Evolutionary conservation across 2,888 invertebrate genomes (phyloP), one percentile per base, ranked within the genome.

Genomic region (Amphipyra berbera): DNA sequence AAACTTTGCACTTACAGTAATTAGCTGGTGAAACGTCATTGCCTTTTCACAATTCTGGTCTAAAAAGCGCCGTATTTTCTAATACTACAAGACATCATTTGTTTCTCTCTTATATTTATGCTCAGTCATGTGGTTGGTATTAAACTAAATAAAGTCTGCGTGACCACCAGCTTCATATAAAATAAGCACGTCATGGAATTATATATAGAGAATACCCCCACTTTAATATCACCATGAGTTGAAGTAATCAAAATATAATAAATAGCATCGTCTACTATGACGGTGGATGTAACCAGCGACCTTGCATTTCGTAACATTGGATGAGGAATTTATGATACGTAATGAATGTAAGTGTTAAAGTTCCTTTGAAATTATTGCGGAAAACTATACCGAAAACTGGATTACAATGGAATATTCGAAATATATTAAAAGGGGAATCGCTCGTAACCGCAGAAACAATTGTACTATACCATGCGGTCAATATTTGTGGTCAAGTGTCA

Each of bases 91-190:
- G 15, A n/a, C 12, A 10, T 48, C 12, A 46, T 44, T 40, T 49
- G 38, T 57, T 59, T 54, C 56, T 52, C 42, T 55, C 9, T 0
- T 15, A 37, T 52, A 21, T 9, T 57, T 55, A 47, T 42, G 53
- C 66, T 13, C n/a, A 49, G 55, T 76, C 77, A 76, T 72, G 56
- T 54, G 46, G 55, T 54, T 57, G 47, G 21, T 65, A 72, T 58
- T 48, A 21, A 59, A 46, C 45, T 55, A 55, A 72, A 65, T 52
- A 55, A 59, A 56, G 48, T 49, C 55, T 42, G 41, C 59, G 48
- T 72, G 58, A 49, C 49, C 10, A 9, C 64, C 40, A 50, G 48
- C 37, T 27, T 44, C 47, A 13, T 46, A 41, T 33, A 42, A 46
- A 56, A 59, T 59, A 38, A 52, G 33, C 57, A 33, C 52, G 55